A percentile compares a stretch with the other conserved stretches of the same genome.
Evolutionary conservation across 1,140 invertebrate genomes (phyloP).

Genomic region (Ganaspis sp.): DNA sequence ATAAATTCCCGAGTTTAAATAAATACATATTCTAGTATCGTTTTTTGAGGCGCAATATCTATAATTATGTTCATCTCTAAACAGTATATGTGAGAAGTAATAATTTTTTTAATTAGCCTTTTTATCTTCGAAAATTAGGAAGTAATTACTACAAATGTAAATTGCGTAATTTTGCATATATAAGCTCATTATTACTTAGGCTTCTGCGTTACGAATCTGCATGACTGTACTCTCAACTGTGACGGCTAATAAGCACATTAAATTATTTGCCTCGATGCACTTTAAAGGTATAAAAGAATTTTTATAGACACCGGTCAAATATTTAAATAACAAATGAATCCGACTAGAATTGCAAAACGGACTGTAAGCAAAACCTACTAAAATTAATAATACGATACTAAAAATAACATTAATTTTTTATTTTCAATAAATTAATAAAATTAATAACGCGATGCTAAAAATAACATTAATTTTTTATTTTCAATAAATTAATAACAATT

Average conservation of each 20-base stretch:
- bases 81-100: neutral
- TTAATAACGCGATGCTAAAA: too few relatives aligned
- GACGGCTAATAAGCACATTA: conserved; percentile 27
- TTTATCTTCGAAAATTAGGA: conserved; percentile 9
- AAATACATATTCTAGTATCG: neutral
- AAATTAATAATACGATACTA: too few relatives aligned
- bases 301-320: neutral
- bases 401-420: too few relatives aligned
- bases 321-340: too few relatives aligned
- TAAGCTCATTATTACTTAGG: conserved; percentile 14
- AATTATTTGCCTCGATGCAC: conserved; percentile 23
- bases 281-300: neutral
- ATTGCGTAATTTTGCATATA: conserved; percentile 17
- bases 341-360: too few relatives aligned
- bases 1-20: neutral
- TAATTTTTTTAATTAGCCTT: conserved; percentile 1
- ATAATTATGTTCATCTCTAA: neutral
- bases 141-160: conserved; percentile 19
- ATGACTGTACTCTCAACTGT: conserved; percentile 10
- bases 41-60: neutral
- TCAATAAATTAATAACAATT: too few relatives aligned
- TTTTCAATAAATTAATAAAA: too few relatives aligned
- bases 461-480: too few relatives aligned
- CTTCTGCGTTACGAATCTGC: conserved; percentile 22
- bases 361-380: too few relatives aligned